Evolutionary conservation across 2,113 vertebrate genomes (phyloP).

Genomic region (Zosterops lateralis): DNA sequence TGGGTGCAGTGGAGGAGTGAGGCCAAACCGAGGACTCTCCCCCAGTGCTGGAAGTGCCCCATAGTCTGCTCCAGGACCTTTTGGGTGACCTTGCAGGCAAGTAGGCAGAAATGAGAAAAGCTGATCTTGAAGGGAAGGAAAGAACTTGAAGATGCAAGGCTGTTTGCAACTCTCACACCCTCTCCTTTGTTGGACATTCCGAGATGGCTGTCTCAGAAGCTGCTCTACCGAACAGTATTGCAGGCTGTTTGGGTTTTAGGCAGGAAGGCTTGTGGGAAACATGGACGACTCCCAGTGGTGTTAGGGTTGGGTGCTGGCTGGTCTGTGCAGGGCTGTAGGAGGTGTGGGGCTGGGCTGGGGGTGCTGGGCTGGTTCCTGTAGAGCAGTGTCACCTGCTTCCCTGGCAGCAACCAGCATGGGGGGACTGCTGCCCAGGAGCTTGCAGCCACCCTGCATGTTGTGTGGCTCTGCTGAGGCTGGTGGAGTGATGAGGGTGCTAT

Average conservation of each 20-base stretch:
- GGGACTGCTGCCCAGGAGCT: background rate
- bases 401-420: accelerated
- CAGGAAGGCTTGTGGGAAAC: background rate
- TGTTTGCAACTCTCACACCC: background rate
- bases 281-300: accelerated
- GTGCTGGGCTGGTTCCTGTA: background rate
- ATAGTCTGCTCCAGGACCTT: background rate
- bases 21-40: background rate
- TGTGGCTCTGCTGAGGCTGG: background rate
- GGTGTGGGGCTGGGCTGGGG: background rate
- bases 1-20: background rate
- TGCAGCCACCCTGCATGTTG: background rate
- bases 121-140: background rate
- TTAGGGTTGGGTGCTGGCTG: background rate
- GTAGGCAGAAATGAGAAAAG: background rate
- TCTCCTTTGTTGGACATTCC: background rate
- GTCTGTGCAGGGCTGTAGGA: background rate
- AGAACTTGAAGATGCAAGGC: background rate
- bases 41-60: accelerated
- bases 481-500: background rate
- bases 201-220: background rate
- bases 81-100: background rate
- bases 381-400: background rate
- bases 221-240: background rate
- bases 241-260: background rate